A percentile compares a stretch with the other conserved stretches of the same genome.
These are phyloP conservation scores for Parambassis ranga DNA, from an alignment of 2,797 vertebrate species.

Conservation along the genomic window DNA sequence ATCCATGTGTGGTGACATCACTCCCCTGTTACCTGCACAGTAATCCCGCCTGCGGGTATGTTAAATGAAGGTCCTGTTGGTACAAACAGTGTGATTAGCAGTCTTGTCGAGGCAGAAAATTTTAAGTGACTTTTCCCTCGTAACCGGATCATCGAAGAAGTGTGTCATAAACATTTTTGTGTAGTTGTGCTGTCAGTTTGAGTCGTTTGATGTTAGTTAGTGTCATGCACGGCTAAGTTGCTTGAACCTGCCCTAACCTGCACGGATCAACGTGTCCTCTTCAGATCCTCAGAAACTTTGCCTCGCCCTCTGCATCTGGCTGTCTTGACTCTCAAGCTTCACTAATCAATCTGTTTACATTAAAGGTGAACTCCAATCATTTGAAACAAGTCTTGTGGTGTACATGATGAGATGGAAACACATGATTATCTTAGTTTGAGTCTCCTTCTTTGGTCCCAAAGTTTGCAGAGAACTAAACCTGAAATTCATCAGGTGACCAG, in stretches of 20 bases:
- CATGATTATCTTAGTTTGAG: too few relatives aligned
- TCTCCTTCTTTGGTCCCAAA: too few relatives aligned
- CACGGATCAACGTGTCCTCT: neutral
- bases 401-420: too few relatives aligned
- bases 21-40: neutral
- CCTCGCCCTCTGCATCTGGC: neutral
- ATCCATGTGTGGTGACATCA: conserved; percentile 10
- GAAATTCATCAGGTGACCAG: neutral
- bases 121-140: neutral
- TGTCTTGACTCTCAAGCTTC: neutral
- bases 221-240: neutral
- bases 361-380: neutral
- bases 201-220: conserved; percentile 1
- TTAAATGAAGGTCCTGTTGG: neutral
- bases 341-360: neutral
- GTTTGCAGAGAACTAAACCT: too few relatives aligned
- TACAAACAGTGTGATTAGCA: conserved; percentile 15
- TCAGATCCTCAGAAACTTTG: neutral
- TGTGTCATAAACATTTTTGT: conserved; percentile 11
- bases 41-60: conserved; percentile 18
- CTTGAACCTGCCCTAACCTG: conserved; percentile 2
- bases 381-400: neutral
- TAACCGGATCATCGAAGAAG: neutral
- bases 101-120: conserved; percentile 32
- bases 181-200: neutral